phyloP scores from a whole-genome alignment of 2,113 vertebrate genomes.

The Tiliqua scincoides region DNA sequence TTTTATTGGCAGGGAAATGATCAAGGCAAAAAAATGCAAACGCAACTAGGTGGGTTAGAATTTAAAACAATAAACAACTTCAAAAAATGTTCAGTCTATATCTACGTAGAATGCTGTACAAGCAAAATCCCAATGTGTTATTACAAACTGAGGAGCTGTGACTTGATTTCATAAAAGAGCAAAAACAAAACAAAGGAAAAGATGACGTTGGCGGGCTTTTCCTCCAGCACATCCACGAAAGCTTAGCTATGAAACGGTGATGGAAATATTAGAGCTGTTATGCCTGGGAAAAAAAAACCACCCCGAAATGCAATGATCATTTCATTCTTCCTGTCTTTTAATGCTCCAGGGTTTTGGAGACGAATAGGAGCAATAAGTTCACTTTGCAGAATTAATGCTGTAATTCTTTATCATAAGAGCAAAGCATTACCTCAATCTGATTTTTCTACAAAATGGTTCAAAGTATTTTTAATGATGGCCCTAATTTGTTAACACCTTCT shows the following conservation, averaged over 20 bases:
- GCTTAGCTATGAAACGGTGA: constrained; percentile 80
- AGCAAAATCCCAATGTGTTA: constrained; percentile 72
- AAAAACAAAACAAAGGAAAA: constrained; percentile 76
- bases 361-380: constrained; percentile 98
- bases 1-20: neutral
- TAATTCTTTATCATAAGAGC: constrained; percentile 99
- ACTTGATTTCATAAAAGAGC: constrained; percentile 66
- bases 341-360: constrained; percentile 97
- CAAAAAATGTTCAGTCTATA: constrained; percentile 56
- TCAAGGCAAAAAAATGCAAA: neutral
- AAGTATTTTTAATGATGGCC: constrained; percentile 99
- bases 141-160: constrained; percentile 70
- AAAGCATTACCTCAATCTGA: constrained; percentile 97
- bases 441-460: constrained; percentile 98
- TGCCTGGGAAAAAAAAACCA: constrained; percentile 80
- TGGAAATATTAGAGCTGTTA: constrained; percentile 91
- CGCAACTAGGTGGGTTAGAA: constrained; percentile 41
- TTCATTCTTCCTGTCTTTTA: constrained; percentile 91
- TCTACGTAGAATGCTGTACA: constrained; percentile 58
- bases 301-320: constrained; percentile 82
- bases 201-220: constrained; percentile 68
- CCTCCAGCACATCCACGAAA: constrained; percentile 69
- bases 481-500: constrained; percentile 99
- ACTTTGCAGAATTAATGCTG: constrained; percentile 99
- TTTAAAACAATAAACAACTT: constrained; percentile 43